Evolutionary conservation across 2,797 vertebrate species (phyloP).

Genomic region (Cyclura pinguis): DNA sequence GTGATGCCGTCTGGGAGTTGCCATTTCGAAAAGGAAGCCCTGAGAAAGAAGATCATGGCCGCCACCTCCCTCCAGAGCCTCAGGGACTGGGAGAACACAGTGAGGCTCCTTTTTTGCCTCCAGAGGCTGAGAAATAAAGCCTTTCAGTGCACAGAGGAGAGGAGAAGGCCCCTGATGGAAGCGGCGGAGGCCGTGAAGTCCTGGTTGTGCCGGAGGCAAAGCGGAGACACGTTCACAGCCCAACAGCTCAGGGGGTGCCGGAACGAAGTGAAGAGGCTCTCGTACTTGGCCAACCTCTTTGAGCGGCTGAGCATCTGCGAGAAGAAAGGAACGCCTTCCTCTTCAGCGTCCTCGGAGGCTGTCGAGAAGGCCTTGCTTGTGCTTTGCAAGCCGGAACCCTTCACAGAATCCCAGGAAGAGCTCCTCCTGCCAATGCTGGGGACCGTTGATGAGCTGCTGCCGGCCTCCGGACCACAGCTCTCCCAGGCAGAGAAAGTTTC

Average conservation of each 20-base stretch:
- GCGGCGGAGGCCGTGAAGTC: background rate
- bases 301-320: background rate
- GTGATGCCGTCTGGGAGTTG: accelerated
- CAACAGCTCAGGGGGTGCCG: constrained; percentile 10
- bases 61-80: background rate
- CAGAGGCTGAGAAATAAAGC: background rate
- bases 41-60: background rate
- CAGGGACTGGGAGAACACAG: background rate
- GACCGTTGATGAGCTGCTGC: background rate
- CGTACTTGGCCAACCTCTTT: constrained; percentile 6
- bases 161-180: accelerated
- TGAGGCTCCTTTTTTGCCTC: background rate
- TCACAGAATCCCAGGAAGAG: background rate
- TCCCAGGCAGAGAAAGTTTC: background rate
- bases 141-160: background rate
- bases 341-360: accelerated
- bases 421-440: background rate
- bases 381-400: background rate
- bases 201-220: background rate
- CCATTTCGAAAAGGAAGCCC: accelerated
- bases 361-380: background rate
- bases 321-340: accelerated
- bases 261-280: constrained; percentile 4
- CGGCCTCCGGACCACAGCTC: background rate
- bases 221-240: background rate